A percentile compares a stretch with the other conserved stretches of the same genome.
These are phyloP conservation scores for Baronia brevicornis DNA, from an alignment of 2,888 invertebrate species.

Conservation along the genomic window DNA sequence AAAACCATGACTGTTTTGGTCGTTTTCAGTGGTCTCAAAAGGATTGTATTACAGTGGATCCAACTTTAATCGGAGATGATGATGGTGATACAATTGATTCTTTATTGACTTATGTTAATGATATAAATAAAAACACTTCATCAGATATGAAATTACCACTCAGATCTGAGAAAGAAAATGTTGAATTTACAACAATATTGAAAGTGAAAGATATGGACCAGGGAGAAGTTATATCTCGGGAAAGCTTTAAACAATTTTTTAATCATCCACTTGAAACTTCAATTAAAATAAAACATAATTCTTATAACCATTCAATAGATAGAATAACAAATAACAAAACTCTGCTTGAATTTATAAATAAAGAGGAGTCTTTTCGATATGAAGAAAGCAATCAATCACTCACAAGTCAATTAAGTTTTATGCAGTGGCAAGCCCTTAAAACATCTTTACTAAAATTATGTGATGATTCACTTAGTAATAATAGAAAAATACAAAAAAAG, in stretches of 20 bases:
- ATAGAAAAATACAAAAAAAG: conserved; percentile 52
- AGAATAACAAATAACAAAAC: conserved; percentile 37
- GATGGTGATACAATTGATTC: conserved; percentile 39
- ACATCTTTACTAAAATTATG: conserved; percentile 41
- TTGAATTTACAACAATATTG: conserved; percentile 12
- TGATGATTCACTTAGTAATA: conserved; percentile 31
- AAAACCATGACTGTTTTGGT: conserved; percentile 57
- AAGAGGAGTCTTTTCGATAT: conserved; percentile 51
- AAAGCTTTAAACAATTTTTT: conserved; percentile 30
- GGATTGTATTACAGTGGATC: conserved; percentile 30
- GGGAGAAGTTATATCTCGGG: conserved; percentile 38
- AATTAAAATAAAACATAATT: conserved; percentile 12
- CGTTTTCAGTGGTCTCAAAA: conserved; percentile 51
- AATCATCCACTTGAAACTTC: conserved; percentile 21
- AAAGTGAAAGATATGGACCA: conserved; percentile 27
- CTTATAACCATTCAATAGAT: conserved; percentile 32
- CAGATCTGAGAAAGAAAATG: conserved; percentile 12
- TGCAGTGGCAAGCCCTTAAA: conserved; percentile 73
- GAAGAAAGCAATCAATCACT: conserved; percentile 38
- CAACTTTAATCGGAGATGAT: conserved; percentile 33
- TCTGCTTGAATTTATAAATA: conserved; percentile 44
- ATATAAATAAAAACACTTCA: conserved; percentile 32
- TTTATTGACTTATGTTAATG: conserved; percentile 49
- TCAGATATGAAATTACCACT: conserved; percentile 11
- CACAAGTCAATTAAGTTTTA: conserved; percentile 62